Percentiles rank a stretch among this genome's conserved stretches.
Conservation (phyloP, 2,113 vertebrate genomes). For the Microtus ochrogaster region DNA sequence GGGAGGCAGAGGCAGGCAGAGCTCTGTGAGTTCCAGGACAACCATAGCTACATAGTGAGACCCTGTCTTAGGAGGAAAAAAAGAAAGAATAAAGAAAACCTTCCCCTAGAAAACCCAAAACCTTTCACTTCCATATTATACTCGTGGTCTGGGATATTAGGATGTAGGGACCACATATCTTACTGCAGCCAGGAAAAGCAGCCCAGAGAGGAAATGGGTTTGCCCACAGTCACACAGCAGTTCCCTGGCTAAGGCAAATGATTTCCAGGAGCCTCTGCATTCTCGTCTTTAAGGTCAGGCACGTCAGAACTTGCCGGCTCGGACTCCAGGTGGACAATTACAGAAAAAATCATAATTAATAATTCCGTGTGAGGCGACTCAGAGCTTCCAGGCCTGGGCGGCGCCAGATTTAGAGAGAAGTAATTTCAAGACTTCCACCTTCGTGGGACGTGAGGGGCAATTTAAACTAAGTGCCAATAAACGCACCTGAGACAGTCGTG, state of each 20-base stretch:
- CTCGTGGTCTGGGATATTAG: not conserved
- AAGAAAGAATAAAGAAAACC: not conserved
- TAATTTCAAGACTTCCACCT: slow-evolving; percentile 77
- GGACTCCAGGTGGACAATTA: slow-evolving; percentile 60
- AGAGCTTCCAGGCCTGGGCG: slow-evolving; percentile 62
- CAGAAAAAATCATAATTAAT: slow-evolving; percentile 71
- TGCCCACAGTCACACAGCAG: slow-evolving; percentile 51
- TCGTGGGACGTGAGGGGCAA: not conserved
- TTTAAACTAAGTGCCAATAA: slow-evolving; percentile 66
- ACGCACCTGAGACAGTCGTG: not conserved
- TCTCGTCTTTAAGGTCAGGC: slow-evolving; percentile 36
- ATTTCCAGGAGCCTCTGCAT: slow-evolving; percentile 57
- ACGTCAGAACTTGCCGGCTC: not conserved
- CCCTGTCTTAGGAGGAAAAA: not conserved
- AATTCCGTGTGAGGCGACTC: slow-evolving; percentile 65
- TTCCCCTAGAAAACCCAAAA: not conserved
- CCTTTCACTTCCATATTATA: not conserved
- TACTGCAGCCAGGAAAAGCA: not conserved
- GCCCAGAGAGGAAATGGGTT: slow-evolving; percentile 5
- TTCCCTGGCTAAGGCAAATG: slow-evolving; percentile 32
- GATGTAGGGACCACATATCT: not conserved
- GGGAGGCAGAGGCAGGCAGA: not conserved
- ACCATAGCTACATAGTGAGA: not conserved
- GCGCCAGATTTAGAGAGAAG: slow-evolving; percentile 63
- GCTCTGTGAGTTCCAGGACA: not conserved